Conservation (phyloP, 2,113 vertebrate genomes). For the Alethe diademata region DNA sequence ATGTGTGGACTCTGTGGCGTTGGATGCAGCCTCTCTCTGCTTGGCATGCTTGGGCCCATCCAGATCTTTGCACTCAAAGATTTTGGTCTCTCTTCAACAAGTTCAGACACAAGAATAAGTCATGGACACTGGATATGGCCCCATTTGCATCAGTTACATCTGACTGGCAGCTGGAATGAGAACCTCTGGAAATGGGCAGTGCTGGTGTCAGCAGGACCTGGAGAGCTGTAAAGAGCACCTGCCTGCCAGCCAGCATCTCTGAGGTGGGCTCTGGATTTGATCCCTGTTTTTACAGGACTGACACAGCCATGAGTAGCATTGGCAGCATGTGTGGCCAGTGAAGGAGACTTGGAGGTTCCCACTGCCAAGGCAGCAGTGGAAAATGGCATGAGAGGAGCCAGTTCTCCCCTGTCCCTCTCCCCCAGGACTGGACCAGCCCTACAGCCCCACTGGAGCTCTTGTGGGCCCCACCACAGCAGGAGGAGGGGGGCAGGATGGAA, state of each 20-base stretch:
- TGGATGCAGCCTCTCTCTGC: not conserved
- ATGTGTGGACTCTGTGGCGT: not conserved
- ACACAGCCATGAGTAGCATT: accelerated
- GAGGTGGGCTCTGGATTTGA: not conserved
- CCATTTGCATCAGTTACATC: not conserved
- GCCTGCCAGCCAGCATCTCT: not conserved
- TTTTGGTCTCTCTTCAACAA: not conserved
- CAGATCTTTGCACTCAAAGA: not conserved
- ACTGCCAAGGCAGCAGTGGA: not conserved
- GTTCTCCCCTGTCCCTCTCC: not conserved
- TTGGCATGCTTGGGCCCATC: not conserved
- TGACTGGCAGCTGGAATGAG: not conserved
- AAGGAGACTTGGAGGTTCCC: not conserved
- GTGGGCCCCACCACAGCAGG: not conserved
- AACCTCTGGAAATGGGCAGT: not conserved
- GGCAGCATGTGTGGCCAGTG: not conserved
- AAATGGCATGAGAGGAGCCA: not conserved
- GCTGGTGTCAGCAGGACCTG: not conserved
- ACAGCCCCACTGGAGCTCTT: not conserved
- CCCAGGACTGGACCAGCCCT: not conserved
- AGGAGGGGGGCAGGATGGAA: not conserved
- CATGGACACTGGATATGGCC: not conserved
- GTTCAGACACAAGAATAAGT: not conserved
- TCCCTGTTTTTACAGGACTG: not conserved
- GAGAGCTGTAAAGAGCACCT: not conserved